Evolutionary conservation across 2,888 invertebrate species (phyloP), one percentile per base, ranked within the genome.

Genomic region (Chymomyza caudatula): DNA sequence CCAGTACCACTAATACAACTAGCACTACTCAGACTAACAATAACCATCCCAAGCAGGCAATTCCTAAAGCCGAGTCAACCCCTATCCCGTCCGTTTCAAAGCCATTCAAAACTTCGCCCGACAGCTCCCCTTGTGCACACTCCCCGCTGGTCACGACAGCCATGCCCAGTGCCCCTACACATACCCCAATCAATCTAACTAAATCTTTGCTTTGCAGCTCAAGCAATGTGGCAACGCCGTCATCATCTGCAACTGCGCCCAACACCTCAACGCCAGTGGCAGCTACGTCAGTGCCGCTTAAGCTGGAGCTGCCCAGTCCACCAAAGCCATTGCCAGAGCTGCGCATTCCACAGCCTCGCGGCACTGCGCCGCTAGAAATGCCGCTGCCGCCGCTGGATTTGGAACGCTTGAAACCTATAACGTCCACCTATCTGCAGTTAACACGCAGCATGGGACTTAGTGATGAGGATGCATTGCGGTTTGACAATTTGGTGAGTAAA

Each of bases 381-480:
- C 53, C 77, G 0, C 56, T 88, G 71, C 84, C 87, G 0, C 87
- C 86, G 0, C 65, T 90, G 19, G 90, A 90, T 20, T 78, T 90
- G 72, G 85, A 87, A 60, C 92, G 95, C 8, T 63, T 95, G 86
- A 93, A 97, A 85, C 97, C 97, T 54, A 96, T 97, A 78, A 97
- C 97, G 55, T 96, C 96, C 60, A 95, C 96, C 42, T 97, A 97
- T 91, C 92, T 97, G 90, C 96, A 96, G 89, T 94, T 96, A 87
- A 96, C 96, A 92, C 92, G 95, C 88, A 95, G 92, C 89, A 92
- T 96, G 90, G 94, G 93, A 64, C 90, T 93, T 79, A 90, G 92
- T 86, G 92, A 93, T 88, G 92, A 93, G 84, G 92, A 93, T 84
- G 93, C 93, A 5, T 84, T 93, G 76, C 92, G 92, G 78, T 91